Percentiles rank a stretch among this genome's conserved stretches.
Conservation (phyloP, 1,140 invertebrate species). For the Caenorhabditis brenneri region DNA sequence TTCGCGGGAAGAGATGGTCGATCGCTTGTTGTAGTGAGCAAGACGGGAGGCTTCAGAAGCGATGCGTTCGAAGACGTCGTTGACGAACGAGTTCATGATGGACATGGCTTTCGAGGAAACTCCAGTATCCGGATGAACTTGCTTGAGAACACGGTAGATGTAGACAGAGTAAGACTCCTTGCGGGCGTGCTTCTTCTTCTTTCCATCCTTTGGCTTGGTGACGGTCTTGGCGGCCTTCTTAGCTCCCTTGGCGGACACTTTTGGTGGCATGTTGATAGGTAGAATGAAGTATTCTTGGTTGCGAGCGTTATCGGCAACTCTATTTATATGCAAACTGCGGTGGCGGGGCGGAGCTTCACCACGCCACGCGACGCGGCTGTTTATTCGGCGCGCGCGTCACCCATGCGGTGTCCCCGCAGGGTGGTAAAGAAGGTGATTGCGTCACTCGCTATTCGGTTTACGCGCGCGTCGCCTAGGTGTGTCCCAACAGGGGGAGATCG, state of each 20-base stretch:
- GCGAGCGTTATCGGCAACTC: neutral
- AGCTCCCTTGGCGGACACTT: slow-evolving; percentile 72
- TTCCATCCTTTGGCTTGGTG: slow-evolving; percentile 71
- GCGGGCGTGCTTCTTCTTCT: slow-evolving; percentile 71
- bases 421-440: no score
- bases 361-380: neutral
- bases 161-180: slow-evolving; percentile 70
- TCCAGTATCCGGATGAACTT: slow-evolving; percentile 72
- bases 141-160: slow-evolving; percentile 68
- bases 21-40: slow-evolving; percentile 79
- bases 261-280: slow-evolving; percentile 71
- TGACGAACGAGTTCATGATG: slow-evolving; percentile 78
- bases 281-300: neutral
- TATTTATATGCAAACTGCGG: neutral
- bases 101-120: slow-evolving; percentile 75
- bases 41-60: slow-evolving; percentile 78
- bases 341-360: neutral
- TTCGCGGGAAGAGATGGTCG: slow-evolving; percentile 72
- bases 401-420: neutral
- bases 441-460: no score
- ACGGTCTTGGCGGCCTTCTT: slow-evolving; percentile 73
- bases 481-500: neutral
- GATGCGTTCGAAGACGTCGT: slow-evolving; percentile 78
- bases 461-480: no score
- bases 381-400: neutral